Conservation (phyloP, 2,113 vertebrate genomes). For the Verasper variegatus region DNA sequence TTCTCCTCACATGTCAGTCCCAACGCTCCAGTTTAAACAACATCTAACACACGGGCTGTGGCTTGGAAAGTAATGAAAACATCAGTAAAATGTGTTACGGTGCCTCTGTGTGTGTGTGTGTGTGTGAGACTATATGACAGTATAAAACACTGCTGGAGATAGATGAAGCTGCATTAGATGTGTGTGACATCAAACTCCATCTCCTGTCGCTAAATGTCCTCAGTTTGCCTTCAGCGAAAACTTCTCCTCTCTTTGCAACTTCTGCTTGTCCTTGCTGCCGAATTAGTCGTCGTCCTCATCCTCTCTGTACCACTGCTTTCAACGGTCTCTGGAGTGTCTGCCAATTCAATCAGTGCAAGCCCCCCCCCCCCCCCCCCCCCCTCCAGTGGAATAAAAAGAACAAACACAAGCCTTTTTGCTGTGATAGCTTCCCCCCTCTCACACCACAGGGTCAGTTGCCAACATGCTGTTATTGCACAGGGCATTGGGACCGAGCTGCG, state of each 20-base stretch:
- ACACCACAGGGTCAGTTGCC: conserved; percentile 68
- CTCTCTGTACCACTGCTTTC: conserved; percentile 14
- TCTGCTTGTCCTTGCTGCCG: conserved; percentile 31
- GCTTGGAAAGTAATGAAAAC: conserved; percentile 31
- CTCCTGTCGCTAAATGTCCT: conserved; percentile 38
- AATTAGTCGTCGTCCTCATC: conserved; percentile 43
- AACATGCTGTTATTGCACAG: conserved; percentile 75
- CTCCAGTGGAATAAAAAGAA: conserved; percentile 36
- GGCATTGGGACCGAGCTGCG: conserved; percentile 68
- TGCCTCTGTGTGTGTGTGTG: conserved; percentile 5
- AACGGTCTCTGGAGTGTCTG: conserved; percentile 26
- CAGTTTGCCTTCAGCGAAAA: conserved; percentile 35
- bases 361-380: too few species aligned
- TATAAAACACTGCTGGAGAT: conserved; percentile 19
- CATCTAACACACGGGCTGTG: conserved; percentile 13
- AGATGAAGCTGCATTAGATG: conserved; percentile 43
- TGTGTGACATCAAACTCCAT: conserved; percentile 41
- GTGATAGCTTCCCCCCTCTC: conserved; percentile 51
- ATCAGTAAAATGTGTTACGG: conserved; percentile 11
- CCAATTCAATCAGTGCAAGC: conserved; percentile 42
- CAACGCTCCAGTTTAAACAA: conserved; percentile 6
- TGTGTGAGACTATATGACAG: neutral
- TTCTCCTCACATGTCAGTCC: conserved; percentile 12
- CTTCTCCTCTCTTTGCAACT: conserved; percentile 12
- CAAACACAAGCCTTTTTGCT: conserved; percentile 63